These are phyloP conservation scores for Orientallactaga sibirica DNA, from an alignment of 2,797 vertebrate species.

Conservation along the genomic window DNA sequence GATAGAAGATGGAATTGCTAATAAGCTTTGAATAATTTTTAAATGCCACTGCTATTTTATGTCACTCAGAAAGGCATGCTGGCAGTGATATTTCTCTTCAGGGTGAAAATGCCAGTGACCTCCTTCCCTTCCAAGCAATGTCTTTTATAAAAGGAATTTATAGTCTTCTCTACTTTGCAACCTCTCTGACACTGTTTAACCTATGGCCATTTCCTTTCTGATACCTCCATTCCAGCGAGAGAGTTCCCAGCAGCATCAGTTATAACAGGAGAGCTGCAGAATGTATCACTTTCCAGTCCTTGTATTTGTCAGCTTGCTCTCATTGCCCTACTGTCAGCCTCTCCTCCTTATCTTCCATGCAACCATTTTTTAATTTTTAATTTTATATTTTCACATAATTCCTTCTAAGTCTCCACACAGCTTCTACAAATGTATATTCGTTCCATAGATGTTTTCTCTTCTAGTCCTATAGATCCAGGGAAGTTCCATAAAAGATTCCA, in stretches of 20 bases:
- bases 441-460: neutral
- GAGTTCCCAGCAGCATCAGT: neutral
- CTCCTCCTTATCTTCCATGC: neutral
- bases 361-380: neutral
- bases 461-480: neutral
- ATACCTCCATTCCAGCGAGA: conserved; percentile 25
- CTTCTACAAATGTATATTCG: neutral
- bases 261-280: neutral
- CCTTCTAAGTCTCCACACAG: neutral
- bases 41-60: conserved; percentile 72
- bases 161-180: conserved; percentile 58
- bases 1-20: conserved; percentile 59
- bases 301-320: neutral
- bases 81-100: conserved; percentile 64
- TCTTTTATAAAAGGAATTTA: conserved; percentile 68
- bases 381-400: neutral
- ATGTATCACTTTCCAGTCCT: neutral
- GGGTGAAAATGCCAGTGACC: conserved; percentile 68
- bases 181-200: conserved; percentile 66
- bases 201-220: conserved; percentile 49
- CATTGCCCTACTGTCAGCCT: neutral
- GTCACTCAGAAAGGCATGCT: conserved; percentile 58
- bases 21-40: conserved; percentile 76
- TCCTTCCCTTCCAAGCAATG: conserved; percentile 56
- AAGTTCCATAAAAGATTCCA: too few relatives aligned